These are phyloP conservation scores for Apodemus agrarius DNA, from an alignment of 2,797 vertebrate species.

Conservation along the genomic window DNA sequence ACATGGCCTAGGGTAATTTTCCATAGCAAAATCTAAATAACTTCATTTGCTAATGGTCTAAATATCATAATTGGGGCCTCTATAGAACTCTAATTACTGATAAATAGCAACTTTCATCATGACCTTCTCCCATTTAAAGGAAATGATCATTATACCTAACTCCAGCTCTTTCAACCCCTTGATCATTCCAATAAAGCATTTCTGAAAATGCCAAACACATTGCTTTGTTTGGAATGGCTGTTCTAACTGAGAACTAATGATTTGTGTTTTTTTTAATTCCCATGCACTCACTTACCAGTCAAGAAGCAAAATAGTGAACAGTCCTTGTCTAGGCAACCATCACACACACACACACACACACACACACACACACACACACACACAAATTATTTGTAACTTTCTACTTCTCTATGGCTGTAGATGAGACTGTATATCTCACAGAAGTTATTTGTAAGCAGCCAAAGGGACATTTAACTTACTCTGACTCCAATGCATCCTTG, in stretches of 20 bases:
- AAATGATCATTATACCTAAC: constrained; percentile 76
- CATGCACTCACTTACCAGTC: constrained; percentile 47
- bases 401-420: neutral
- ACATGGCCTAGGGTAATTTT: constrained; percentile 79
- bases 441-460: neutral
- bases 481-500: neutral
- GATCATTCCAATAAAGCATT: constrained; percentile 72
- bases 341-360: neutral
- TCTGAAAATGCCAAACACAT: constrained; percentile 75
- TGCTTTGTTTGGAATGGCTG: constrained; percentile 63
- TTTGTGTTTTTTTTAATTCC: constrained; percentile 28
- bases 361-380: neutral
- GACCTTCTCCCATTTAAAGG: constrained; percentile 69
- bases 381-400: neutral
- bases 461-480: neutral
- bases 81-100: constrained; percentile 80
- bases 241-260: constrained; percentile 64
- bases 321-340: neutral
- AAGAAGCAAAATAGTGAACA: constrained; percentile 46
- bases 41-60: constrained; percentile 77
- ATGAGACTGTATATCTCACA: neutral
- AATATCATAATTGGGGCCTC: constrained; percentile 78
- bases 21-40: constrained; percentile 76
- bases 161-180: constrained; percentile 71
- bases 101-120: constrained; percentile 80